Evolutionary conservation across 2,888 invertebrate species (phyloP).

Genomic region (Dicycla oo): DNA sequence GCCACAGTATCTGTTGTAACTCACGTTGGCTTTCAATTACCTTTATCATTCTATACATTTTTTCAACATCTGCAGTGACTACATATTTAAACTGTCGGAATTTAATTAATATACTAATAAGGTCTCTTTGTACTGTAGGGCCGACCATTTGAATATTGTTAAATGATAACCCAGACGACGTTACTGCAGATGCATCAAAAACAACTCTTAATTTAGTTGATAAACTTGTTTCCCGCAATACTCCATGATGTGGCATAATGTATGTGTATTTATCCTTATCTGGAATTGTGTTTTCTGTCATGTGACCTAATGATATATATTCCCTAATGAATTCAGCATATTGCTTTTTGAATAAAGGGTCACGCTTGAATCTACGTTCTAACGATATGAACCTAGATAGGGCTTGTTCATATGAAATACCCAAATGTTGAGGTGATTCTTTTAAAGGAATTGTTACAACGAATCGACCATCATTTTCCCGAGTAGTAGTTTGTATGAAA

Average conservation of each 20-base stretch:
- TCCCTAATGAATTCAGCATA: conserved; percentile 15
- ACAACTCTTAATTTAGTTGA: not conserved
- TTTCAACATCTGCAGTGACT: not conserved
- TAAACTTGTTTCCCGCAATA: not conserved
- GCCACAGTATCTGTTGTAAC: conserved; percentile 14
- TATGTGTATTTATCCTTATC: conserved; percentile 3
- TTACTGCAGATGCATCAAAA: conserved; percentile 5
- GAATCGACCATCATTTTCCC: conserved; percentile 13
- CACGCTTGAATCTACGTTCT: conserved; percentile 18
- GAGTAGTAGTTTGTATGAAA: conserved; percentile 9
- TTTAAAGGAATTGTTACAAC: conserved; percentile 21
- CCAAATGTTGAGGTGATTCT: conserved; percentile 12
- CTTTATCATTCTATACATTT: not conserved
- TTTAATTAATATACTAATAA: conserved; percentile 7
- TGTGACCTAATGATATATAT: conserved; percentile 15
- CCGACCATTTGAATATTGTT: conserved; percentile 14
- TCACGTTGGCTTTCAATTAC: conserved; percentile 6
- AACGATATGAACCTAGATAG: conserved; percentile 18
- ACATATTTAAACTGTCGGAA: not conserved
- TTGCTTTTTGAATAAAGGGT: conserved; percentile 15
- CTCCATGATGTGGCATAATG: conserved; percentile 19
- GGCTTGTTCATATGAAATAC: conserved; percentile 19
- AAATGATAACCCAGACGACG: not conserved
- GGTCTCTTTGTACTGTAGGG: conserved; percentile 11
- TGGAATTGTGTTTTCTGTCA: conserved; percentile 12